Base-by-base conservation (phyloP, 2,797 vertebrate species). In the Pagetopsis macropterus region DNA sequence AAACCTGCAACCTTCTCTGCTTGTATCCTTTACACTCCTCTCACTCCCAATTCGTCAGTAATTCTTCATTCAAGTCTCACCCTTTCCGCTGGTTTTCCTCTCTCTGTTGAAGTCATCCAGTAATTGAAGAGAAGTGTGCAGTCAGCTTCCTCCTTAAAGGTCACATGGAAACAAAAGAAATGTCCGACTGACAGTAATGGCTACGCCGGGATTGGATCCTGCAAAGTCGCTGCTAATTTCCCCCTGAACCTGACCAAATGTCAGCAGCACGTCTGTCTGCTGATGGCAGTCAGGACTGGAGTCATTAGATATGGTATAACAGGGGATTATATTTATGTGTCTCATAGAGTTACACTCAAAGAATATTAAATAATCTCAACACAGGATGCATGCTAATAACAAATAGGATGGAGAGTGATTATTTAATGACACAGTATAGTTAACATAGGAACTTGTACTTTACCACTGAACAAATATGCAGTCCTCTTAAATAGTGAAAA, bases 91-190 rank as follows among this genome's bases (percentile, higher is more conserved):
- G 75, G 78, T 88, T 90, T 81, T 84, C 86, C 84, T 88, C 84
- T 55, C 83, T 78, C 68, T 67, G 57, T 82, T 75, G 69, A 85
- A 85, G 76, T 76, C 70, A 72, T 79, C 64, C 78, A 80, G 62
- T 61, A 71, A 76, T 56, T 62, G 71, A 77, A 68, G 60, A 85
- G 78, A 89, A 90, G 69, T 84, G 85, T 87, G 81, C 63, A 78
- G 83, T 92, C 91, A 91, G 91, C 91, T 79, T 70, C 82, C 88
- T 86, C 75, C 75, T 88, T 88, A 92, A 93, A 94, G 91, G 92
- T 92, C 90, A 92, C 72, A 66, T 51, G 40, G 43, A 43, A 33
- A 23, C 33, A 37, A 65, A 73, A 84, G 82, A 83, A 82, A 76
- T 74, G 67, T 77, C 70, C 55, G 13, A 84, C 70, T 72, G 83